phyloP scores from a whole-genome alignment of 2,888 invertebrate species.

The Lymantria monacha region DNA sequence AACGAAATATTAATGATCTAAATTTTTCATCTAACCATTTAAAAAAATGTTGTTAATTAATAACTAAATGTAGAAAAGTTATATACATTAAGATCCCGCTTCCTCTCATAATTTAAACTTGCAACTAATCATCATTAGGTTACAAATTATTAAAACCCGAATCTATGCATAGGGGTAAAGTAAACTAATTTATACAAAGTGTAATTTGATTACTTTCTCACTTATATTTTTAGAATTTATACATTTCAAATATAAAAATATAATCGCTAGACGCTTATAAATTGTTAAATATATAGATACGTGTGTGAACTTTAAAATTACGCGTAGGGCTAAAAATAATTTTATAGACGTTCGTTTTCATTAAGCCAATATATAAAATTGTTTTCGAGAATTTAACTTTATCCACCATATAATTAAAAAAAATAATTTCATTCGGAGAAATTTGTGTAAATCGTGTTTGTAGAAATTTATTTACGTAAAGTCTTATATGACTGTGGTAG shows the following conservation, averaged over 20 bases:
- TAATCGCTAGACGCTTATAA: constrained; percentile 16
- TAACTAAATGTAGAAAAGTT: too few species aligned
- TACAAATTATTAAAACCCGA: constrained; percentile 29
- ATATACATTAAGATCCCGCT: constrained; percentile 3
- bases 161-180: constrained; percentile 32
- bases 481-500: neutral
- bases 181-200: constrained; percentile 34
- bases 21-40: too few species aligned
- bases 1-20: too few species aligned
- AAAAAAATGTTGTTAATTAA: too few species aligned
- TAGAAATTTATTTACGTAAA: neutral
- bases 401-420: neutral
- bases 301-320: constrained; percentile 1
- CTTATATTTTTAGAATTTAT: constrained; percentile 11
- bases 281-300: constrained; percentile 8
- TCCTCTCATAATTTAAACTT: constrained; percentile 4
- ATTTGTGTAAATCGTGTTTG: neutral
- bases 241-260: neutral
- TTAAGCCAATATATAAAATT: neutral
- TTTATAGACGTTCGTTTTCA: neutral
- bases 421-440: neutral
- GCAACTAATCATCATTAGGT: constrained; percentile 18
- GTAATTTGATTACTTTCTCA: constrained; percentile 29
- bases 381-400: neutral
- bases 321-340: neutral